Evolutionary conservation across 2,797 vertebrate genomes (phyloP).

Genomic region (Peromyscus melanophrys): DNA sequence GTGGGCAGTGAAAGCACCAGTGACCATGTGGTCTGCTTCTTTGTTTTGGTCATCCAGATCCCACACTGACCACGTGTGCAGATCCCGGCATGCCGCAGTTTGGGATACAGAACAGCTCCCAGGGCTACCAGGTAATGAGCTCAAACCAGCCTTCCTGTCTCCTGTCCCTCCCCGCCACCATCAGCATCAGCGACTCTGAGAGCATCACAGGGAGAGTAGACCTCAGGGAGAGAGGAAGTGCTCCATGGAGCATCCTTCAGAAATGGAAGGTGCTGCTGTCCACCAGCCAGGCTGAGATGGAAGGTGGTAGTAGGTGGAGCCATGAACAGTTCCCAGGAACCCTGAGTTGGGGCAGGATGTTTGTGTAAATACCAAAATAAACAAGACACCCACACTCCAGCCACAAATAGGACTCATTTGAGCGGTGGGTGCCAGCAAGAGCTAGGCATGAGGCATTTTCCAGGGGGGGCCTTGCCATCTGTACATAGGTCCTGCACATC

Average conservation of each 20-base stretch:
- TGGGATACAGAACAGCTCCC: constrained; percentile 97
- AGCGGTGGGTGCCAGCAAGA: background rate
- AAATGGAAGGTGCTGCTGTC: background rate
- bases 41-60: constrained; percentile 90
- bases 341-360: too few relatives aligned
- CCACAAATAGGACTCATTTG: background rate
- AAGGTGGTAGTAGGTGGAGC: rapidly evolving
- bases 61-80: constrained; percentile 94
- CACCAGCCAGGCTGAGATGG: background rate
- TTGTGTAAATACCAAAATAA: background rate
- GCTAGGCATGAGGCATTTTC: background rate
- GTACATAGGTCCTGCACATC: background rate
- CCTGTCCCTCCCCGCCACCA: background rate
- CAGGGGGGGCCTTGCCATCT: background rate
- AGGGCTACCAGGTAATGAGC: constrained; percentile 95
- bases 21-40: background rate
- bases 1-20: background rate
- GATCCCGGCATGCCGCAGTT: constrained; percentile 96
- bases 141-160: background rate
- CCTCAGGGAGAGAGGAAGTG: background rate
- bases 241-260: rapidly evolving
- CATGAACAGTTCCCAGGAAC: background rate
- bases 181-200: background rate
- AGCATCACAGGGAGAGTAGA: background rate
- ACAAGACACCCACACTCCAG: background rate